Conservation (phyloP, 1,140 invertebrate genomes). For the Pinna nobilis region DNA sequence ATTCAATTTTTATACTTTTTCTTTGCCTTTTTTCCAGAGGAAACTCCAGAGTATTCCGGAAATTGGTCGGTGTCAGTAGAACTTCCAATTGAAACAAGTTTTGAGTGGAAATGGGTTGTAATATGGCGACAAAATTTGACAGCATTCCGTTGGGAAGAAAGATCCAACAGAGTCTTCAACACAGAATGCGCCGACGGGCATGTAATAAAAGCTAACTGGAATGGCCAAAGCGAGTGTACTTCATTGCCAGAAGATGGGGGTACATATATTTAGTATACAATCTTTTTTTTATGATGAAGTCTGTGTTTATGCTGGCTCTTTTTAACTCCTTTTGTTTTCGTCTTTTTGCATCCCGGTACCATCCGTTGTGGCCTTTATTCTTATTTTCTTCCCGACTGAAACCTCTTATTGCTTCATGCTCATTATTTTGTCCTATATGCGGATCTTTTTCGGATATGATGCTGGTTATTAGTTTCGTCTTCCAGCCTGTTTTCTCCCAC, state of each 20-base stretch:
- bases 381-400: no score
- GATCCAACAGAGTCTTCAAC: neutral
- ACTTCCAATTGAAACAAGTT: neutral
- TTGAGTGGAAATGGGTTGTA: constrained; percentile 14
- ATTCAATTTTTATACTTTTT: no score
- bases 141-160: constrained; percentile 11
- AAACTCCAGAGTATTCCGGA: constrained; percentile 10
- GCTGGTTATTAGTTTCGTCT: no score
- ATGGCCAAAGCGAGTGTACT: neutral
- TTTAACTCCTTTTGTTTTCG: no score
- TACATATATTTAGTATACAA: neutral
- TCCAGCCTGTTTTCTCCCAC: no score
- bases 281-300: neutral
- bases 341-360: no score
- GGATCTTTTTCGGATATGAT: no score
- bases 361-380: no score
- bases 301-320: neutral
- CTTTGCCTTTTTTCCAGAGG: no score
- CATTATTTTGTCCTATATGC: no score
- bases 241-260: neutral
- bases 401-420: no score
- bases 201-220: neutral
- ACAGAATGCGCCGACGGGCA: neutral
- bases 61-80: constrained; percentile 9
- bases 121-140: neutral